Percentiles rank a stretch among this genome's conserved stretches.
phyloP scores from a whole-genome alignment of 2,888 invertebrate species.

The Dione vanillae region DNA sequence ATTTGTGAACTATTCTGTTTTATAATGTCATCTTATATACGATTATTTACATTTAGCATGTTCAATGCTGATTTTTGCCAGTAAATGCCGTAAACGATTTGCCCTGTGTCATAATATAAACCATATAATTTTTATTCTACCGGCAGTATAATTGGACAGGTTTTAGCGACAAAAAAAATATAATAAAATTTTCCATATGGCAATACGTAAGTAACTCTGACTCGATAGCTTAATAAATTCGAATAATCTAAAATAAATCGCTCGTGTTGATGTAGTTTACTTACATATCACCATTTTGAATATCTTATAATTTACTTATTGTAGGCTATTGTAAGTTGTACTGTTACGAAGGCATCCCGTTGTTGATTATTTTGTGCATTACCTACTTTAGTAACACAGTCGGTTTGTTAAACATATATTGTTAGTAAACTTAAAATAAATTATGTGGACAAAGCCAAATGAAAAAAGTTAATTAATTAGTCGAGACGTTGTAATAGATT shows the following conservation, averaged over 20 bases:
- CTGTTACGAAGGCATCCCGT: slow-evolving; percentile 83
- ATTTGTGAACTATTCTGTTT: slow-evolving; percentile 68
- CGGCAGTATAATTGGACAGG: slow-evolving; percentile 48
- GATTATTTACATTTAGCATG: slow-evolving; percentile 44
- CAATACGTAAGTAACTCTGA: slow-evolving; percentile 43
- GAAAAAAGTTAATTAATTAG: slow-evolving; percentile 55
- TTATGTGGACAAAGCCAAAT: slow-evolving; percentile 73
- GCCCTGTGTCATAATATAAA: slow-evolving; percentile 19
- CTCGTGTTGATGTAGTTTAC: slow-evolving; percentile 22
- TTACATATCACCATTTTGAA: slow-evolving; percentile 56
- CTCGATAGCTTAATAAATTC: slow-evolving; percentile 34
- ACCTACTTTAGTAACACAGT: slow-evolving; percentile 80
- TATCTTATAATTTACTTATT: slow-evolving; percentile 64
- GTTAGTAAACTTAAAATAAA: slow-evolving; percentile 64
- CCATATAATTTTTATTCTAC: slow-evolving; percentile 29
- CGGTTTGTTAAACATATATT: slow-evolving; percentile 65
- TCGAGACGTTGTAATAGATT: slow-evolving; percentile 59
- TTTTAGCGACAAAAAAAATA: slow-evolving; percentile 45
- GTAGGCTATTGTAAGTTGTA: slow-evolving; percentile 83
- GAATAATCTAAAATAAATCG: slow-evolving; percentile 36
- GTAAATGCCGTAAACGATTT: slow-evolving; percentile 29
- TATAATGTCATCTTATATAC: slow-evolving; percentile 38
- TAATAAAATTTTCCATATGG: slow-evolving; percentile 43
- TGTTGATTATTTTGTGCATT: slow-evolving; percentile 73
- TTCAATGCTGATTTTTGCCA: slow-evolving; percentile 31